phyloP scores from a whole-genome alignment of 2,797 vertebrate genomes.

The Chrysolophus pictus region DNA sequence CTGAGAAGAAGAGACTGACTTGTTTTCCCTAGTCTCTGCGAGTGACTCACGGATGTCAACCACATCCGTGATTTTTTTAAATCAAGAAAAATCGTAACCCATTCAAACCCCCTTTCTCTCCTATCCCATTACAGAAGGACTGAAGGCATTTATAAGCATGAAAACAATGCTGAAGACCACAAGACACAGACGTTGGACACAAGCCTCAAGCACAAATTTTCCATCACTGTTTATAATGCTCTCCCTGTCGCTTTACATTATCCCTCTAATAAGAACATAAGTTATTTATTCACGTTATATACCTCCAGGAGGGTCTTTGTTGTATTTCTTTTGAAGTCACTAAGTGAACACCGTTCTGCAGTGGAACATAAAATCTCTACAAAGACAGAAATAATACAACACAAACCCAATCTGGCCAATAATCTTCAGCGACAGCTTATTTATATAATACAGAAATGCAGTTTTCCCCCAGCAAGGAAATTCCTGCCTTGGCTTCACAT shows the following conservation, averaged over 20 bases:
- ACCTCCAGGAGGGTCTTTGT: not conserved
- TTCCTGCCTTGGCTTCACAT: not conserved
- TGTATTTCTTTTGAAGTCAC: not conserved
- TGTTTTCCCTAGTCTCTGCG: not conserved
- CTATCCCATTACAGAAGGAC: not conserved
- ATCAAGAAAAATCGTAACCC: not conserved
- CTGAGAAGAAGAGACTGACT: not conserved
- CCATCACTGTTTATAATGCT: not conserved
- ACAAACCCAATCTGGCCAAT: slow-evolving; percentile 5
- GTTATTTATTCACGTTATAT: not conserved
- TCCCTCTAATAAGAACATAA: not conserved
- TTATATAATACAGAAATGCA: not conserved
- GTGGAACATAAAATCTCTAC: not conserved
- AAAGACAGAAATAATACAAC: not conserved
- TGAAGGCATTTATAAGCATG: not conserved
- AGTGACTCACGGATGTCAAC: not conserved
- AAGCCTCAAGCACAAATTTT: slow-evolving; percentile 3
- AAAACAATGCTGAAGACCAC: not conserved
- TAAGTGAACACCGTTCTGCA: not conserved
- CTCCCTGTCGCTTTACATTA: not conserved
- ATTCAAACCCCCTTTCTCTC: not conserved
- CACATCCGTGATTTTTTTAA: not conserved
- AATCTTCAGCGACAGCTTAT: not conserved
- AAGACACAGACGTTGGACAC: not conserved
- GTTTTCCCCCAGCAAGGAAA: not conserved